Conservation (phyloP, 2,113 vertebrate species). For the Zootoca vivipara region DNA sequence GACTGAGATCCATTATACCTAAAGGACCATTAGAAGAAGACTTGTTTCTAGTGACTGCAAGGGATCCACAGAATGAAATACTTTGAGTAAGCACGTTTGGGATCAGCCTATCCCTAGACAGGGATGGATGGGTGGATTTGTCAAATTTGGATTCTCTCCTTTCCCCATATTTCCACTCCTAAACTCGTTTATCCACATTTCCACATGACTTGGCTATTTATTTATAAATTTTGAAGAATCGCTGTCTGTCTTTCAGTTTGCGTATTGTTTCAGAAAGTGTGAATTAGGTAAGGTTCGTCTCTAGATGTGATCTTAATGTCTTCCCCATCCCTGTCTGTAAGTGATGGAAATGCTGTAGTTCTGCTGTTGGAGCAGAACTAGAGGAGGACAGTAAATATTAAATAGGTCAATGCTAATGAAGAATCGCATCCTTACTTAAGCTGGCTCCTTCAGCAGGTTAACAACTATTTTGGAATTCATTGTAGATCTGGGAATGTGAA, state of each 20-base stretch:
- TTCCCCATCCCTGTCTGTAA: neutral
- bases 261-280: too few species aligned
- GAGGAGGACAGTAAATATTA: neutral
- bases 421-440: neutral
- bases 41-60: neutral
- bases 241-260: too few species aligned
- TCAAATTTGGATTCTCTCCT: too few species aligned
- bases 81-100: neutral
- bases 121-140: too few species aligned
- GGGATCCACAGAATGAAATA: neutral
- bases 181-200: too few species aligned
- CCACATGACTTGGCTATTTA: too few species aligned
- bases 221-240: too few species aligned
- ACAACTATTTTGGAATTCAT: neutral
- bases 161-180: too few species aligned
- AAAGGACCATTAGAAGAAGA: neutral
- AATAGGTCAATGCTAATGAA: too few species aligned
- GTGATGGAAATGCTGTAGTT: neutral
- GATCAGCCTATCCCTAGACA: neutral
- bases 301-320: too few species aligned
- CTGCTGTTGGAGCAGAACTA: neutral
- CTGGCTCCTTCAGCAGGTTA: neutral
- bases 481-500: neutral
- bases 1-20: constrained; percentile 71
- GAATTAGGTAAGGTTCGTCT: too few species aligned